Evolutionary conservation across 2,888 invertebrate genomes (phyloP).

Genomic region (Oithona nana): DNA sequence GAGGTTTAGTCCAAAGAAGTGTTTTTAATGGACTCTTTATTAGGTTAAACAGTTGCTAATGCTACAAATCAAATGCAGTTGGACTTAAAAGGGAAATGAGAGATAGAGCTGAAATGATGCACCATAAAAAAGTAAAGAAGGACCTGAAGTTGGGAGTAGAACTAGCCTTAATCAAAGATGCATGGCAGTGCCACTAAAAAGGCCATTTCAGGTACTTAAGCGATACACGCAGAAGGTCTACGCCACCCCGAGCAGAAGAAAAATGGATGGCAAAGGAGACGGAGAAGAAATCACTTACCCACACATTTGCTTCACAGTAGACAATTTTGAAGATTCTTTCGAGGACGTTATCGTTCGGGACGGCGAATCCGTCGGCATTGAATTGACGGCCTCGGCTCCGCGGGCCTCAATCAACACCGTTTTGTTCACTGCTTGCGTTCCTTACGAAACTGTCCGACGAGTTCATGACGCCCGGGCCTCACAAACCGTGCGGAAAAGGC

Average conservation of each 20-base stretch:
- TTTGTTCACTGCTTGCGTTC: conserved; percentile 88
- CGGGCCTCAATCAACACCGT: conserved; percentile 71
- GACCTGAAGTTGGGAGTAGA: too few relatives aligned
- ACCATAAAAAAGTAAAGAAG: too few relatives aligned
- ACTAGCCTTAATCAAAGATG: too few relatives aligned
- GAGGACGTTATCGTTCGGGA: conserved; percentile 57
- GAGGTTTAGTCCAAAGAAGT: too few relatives aligned
- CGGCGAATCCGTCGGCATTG: conserved; percentile 97
- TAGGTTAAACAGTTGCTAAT: too few relatives aligned
- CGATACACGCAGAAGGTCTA: conserved; percentile 50
- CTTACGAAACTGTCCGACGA: conserved; percentile 89
- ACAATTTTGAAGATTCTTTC: conserved; percentile 75
- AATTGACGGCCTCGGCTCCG: conserved; percentile 78
- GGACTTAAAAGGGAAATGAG: too few relatives aligned
- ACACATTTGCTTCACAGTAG: conserved; percentile 96
- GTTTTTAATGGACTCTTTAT: too few relatives aligned
- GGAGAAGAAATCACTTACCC: conserved; percentile 97
- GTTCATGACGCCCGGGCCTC: conserved; percentile 41
- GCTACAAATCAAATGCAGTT: too few relatives aligned
- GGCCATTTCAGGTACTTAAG: background rate
- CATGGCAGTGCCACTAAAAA: too few relatives aligned
- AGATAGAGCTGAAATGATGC: too few relatives aligned
- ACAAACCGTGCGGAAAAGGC: conserved; percentile 22
- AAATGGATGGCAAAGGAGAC: conserved; percentile 96
- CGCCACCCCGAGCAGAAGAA: conserved; percentile 84